Base-by-base conservation (phyloP, 2,888 invertebrate species). In the Pasiphila rectangulata region DNA sequence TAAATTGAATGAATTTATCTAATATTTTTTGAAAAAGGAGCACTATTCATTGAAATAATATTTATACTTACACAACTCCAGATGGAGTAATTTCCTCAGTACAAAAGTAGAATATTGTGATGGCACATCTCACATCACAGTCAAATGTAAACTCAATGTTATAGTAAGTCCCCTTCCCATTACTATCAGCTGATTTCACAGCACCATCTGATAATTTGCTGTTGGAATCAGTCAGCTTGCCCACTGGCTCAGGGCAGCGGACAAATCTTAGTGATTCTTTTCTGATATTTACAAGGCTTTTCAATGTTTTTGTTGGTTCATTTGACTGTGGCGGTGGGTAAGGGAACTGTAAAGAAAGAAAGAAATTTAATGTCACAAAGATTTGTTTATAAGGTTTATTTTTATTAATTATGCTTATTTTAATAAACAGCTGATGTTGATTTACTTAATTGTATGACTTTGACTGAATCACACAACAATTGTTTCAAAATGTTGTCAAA, bases 141-240 rank as follows among this genome's bases (percentile, higher is more conserved):
- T 99, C 99, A 87, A 99, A 98, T 1, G 94, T 95, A 74, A 99
- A 99, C 85, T 99, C 98, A 67, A 99, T 94, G 72, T 98, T 98
- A 75, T 98, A 98, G 35, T 92, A 91, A 35, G 91, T 91, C 20
- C 90, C 89, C 62, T 93, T 93, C 30, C 91, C 92, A 52, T 92
- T 90, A 45, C 87, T 90, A 16, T 92, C 91, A 34, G 89, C 90
- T 7, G 90, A 83, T 36, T 89, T 88, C 43, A 90, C 76, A 12
- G 86, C 82, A 40, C 91, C 91, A 52, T 91, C 91, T 20, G 85
- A 84, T 39, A 86, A 85, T 57, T 83, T 85, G 55, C 83, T 85
- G 54, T 82, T 83, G 24, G 81, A 82, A 36, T 91, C 90, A 3
- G 83, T 83, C 4, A 91, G 77, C 64, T 93, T 93, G 0, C 90